Evolutionary conservation across 2,888 invertebrate genomes (phyloP), one percentile per base, ranked within the genome.

Genomic region (Drosophila niveifrons): DNA sequence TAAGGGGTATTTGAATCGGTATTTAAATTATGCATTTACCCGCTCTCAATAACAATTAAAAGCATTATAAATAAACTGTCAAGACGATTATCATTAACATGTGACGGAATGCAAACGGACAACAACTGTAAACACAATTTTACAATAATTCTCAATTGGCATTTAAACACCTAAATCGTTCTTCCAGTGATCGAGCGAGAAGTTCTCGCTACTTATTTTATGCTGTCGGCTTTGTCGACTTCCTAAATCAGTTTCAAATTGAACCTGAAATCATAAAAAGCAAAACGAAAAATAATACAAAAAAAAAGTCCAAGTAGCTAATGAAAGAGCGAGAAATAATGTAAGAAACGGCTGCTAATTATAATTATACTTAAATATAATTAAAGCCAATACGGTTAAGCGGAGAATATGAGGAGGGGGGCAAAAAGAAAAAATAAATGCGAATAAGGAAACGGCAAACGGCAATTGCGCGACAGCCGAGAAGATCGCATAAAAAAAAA

Each of bases 391-490:
- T 46, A 53, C 53, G 56, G 31, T 48, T 53, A 43, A 23, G 23
- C 11, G 31, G 11, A 29, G 36, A 11, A 36, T 34, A 36, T 15
- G 28, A 3, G 31, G 8, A 36, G 11, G 28, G 6, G 31, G 8
- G 28, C 10, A 15, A 29, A 1, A 9, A 2, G 10, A 13, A 11
- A 23, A 23, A 23, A 48, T 9, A 18, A 23, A 48, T 17, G 23
- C 43, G 46, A 61, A 74, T 47, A 68, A 64, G 75, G 78, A 75
- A 78, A 73, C 52, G 31, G 13, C 64, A 41, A 52, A 50, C 52
- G 31, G 13, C 58, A 41, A 51, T 50, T 48, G 55, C 58, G 62
- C 61, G 31, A 13, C 39, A 50, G 31, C 31, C 31, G 31, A 66
- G 36, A 17, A 66, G 43, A 17, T 50, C 48, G 8, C 53, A 64